Evolutionary conservation across 2,797 vertebrate species (phyloP).

Genomic region (Squalus acanthias): DNA sequence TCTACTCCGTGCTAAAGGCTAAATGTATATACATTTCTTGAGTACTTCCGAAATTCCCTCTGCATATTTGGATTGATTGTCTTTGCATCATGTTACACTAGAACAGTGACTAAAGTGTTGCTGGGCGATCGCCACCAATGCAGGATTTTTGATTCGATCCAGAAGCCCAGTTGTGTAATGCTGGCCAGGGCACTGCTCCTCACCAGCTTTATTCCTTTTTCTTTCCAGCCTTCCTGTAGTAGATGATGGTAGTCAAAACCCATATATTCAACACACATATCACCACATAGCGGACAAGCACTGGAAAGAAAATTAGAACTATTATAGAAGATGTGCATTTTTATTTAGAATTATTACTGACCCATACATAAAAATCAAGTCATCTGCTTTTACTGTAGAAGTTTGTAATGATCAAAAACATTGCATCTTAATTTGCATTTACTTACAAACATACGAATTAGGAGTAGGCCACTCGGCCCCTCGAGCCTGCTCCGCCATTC

Average conservation of each 20-base stretch:
- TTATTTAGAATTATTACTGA: background rate
- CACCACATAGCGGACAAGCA: slow-evolving; percentile 73
- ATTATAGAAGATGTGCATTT: slow-evolving; percentile 7
- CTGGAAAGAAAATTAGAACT: slow-evolving; percentile 54
- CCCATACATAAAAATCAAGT: background rate
- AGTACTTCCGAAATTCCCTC: background rate
- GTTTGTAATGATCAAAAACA: background rate
- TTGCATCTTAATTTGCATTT: background rate
- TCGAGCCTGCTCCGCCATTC: too few species aligned
- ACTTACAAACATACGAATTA: background rate
- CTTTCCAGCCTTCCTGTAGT: slow-evolving; percentile 64
- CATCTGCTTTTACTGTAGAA: background rate
- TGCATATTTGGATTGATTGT: slow-evolving; percentile 1
- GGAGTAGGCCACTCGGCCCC: too few species aligned
- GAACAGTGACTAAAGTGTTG: too few species aligned
- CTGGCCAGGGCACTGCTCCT: slow-evolving; percentile 43
- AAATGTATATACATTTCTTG: background rate
- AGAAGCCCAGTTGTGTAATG: slow-evolving; percentile 37
- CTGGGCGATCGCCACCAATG: background rate
- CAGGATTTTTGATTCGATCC: background rate
- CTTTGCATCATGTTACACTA: background rate
- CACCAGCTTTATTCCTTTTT: slow-evolving; percentile 65
- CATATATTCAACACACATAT: slow-evolving; percentile 80
- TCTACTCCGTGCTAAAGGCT: too few species aligned
- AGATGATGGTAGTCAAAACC: slow-evolving; percentile 73